Evolutionary conservation across 2,797 vertebrate genomes (phyloP), one percentile per base, ranked within the genome.

Genomic region (Benthosema pterotum): DNA sequence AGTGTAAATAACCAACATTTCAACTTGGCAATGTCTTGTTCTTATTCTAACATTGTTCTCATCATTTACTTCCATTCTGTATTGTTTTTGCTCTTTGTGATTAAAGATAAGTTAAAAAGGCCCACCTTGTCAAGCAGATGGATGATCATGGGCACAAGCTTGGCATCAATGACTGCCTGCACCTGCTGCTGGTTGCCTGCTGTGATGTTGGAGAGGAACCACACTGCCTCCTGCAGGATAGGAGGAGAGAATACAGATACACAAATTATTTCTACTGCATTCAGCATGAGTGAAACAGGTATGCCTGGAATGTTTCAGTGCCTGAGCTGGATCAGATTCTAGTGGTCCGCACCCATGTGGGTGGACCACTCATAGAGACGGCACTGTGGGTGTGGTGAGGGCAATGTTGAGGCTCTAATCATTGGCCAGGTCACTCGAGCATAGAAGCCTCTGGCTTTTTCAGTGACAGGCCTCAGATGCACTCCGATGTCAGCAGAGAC

Each of bases 131-230:
- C 97, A 58, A 99, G 94, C 84, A 99, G 94, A 79, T 97, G 97
- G 86, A 99, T 96, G 89, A 99, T 99, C 98, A 99, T 99, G 74
- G 98, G 96, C 77, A 99, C 96, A 61, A 99, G 95, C 76, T 94
- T 97, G 71, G 98, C 97, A 63, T 99, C 98, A 71, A 99, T 99
- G 77, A 99, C 98, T 0, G 97, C 98, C 88, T 99, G 98, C 74
- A 99, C 98, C 89, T 99, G 98, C 87, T 99, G 97, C 86, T 99
- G 98, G 90, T 99, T 99, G 79, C 98, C 98, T 71, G 98, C 98
- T 32, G 98, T 99, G 88, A 99, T 99, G 91, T 99, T 99, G 62
- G 98, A 99, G 51, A 99, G 92, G 92, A 99, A 99, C 98, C 98
- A 99, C 79, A 99, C 98, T 11, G 98, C 98, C 93, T 99, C 98